Evolutionary conservation across 2,797 vertebrate species (phyloP).

Genomic region (Macropus fuliginosus): DNA sequence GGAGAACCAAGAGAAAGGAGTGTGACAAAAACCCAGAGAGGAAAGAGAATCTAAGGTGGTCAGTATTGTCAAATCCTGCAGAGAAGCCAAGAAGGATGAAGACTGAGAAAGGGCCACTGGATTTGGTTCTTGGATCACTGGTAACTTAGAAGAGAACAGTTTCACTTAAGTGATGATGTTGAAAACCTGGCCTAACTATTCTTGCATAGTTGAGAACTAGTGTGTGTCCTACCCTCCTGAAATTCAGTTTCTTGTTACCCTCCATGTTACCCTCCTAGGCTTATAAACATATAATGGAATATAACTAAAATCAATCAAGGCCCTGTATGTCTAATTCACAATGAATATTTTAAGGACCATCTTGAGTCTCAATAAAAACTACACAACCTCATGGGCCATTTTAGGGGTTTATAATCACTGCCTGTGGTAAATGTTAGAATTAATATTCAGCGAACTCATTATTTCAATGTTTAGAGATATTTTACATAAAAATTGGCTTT

Average conservation of each 20-base stretch:
- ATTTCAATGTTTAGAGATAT: conserved; percentile 55
- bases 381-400: conserved; percentile 58
- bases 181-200: not conserved
- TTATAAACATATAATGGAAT: conserved; percentile 64
- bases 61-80: not conserved
- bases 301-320: conserved; percentile 69
- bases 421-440: conserved; percentile 67
- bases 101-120: not conserved
- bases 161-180: not conserved
- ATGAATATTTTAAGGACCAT: conserved; percentile 70
- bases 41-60: not conserved
- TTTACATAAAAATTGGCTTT: conserved; percentile 69
- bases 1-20: not conserved
- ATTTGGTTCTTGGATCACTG: not conserved
- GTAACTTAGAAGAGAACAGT: not conserved
- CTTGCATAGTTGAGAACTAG: not conserved
- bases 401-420: conserved; percentile 67
- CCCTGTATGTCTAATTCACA: conserved; percentile 63
- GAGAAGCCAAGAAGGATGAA: not conserved
- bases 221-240: not conserved
- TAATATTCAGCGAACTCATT: conserved; percentile 65
- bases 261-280: not conserved
- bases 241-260: not conserved
- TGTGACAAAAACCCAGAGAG: not conserved
- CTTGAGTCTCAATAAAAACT: conserved; percentile 64